Percentiles rank a stretch among this genome's conserved stretches.
Conservation (phyloP, 2,888 invertebrate genomes). For the Ormyrus rosae region DNA sequence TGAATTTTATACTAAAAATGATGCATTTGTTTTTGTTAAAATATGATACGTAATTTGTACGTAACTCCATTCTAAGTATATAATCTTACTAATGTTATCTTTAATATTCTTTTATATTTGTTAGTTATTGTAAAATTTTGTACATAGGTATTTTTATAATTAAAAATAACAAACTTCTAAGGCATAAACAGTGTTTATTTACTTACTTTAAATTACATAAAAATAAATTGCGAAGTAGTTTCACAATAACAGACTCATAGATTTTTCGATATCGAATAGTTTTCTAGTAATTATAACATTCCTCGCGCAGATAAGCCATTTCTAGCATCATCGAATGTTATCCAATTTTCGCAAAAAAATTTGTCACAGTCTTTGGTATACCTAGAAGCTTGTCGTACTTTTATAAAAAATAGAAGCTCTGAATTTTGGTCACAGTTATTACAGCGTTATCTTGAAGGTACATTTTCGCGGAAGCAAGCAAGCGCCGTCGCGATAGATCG, state of each 20-base stretch:
- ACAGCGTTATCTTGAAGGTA: conserved; percentile 64
- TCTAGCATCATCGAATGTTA: conserved; percentile 2
- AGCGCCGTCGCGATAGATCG: conserved; percentile 65
- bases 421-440: conserved; percentile 50
- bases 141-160: conserved; percentile 49
- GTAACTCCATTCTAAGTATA: not conserved
- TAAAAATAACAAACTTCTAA: conserved; percentile 33
- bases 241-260: conserved; percentile 40
- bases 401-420: conserved; percentile 56
- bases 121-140: conserved; percentile 46
- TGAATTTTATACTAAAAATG: not conserved
- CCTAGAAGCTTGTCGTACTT: conserved; percentile 17
- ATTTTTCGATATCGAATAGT: conserved; percentile 8
- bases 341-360: conserved; percentile 1
- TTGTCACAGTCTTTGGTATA: conserved; percentile 38
- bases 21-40: not conserved
- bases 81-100: conserved; percentile 13
- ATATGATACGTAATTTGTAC: too few relatives aligned
- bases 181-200: conserved; percentile 41
- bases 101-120: conserved; percentile 19
- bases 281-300: conserved; percentile 10
- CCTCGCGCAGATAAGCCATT: not conserved
- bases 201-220: conserved; percentile 33
- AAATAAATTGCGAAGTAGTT: conserved; percentile 46
- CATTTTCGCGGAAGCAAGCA: conserved; percentile 64